These are phyloP conservation scores for Gobionotothen gibberifrons DNA, from an alignment of 2,797 vertebrate species.

Conservation along the genomic window DNA sequence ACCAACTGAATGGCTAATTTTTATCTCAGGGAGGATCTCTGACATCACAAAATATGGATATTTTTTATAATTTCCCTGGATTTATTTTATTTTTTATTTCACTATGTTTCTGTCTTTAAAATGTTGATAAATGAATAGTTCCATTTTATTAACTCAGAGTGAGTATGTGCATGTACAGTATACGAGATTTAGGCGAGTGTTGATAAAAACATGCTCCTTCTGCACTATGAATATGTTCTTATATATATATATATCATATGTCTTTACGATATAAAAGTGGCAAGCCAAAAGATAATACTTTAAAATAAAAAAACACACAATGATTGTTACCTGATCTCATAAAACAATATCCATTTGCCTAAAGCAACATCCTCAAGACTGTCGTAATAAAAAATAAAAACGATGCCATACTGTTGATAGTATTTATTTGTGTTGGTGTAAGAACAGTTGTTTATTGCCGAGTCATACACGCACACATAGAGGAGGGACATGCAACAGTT, in stretches of 20 bases:
- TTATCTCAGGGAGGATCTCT: no score
- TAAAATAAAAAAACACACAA: no score
- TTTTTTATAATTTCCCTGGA: neutral
- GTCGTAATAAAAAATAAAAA: neutral
- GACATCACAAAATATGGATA: neutral
- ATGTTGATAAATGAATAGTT: neutral
- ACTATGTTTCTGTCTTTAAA: no score
- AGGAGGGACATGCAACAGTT: constrained; percentile 25
- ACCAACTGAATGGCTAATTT: neutral
- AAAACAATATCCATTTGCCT: neutral
- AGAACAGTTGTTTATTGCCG: constrained; percentile 21
- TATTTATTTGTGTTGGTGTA: neutral
- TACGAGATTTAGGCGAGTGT: no score
- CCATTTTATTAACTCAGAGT: neutral
- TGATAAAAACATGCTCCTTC: neutral
- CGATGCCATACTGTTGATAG: neutral
- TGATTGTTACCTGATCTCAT: no score
- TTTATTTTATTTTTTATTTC: neutral
- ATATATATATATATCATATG: neutral
- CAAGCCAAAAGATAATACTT: neutral
- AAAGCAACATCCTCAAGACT: neutral
- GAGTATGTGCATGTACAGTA: neutral
- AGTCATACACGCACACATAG: constrained; percentile 26
- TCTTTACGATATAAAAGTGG: neutral
- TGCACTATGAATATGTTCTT: neutral